Base-by-base conservation (phyloP, 2,797 vertebrate genomes). In the Pipistrellus pygmaeus region DNA sequence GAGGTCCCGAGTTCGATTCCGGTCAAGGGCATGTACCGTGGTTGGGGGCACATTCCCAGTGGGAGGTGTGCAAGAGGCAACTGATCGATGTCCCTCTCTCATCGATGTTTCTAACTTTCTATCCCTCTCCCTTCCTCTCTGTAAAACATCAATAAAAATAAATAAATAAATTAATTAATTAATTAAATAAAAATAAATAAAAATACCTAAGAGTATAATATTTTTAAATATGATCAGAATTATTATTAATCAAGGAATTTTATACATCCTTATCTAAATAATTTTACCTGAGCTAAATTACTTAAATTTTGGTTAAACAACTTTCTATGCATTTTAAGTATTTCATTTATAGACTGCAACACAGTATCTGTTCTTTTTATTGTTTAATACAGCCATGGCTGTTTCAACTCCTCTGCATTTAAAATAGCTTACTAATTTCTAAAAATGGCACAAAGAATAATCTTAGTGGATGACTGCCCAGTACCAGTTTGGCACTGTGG, bases 371-470 rank as follows among this genome's bases (percentile, higher is more conserved):
- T 93, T 30, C 27, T 91, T 38, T 92, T 88, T 83, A 81, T 87
- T 96, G 71, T 95, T 94, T 87, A 87, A 12, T 68, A 62, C 25
- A 69, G 21, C 13, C 8, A n/a, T 71, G 38, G 23, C 30, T 85
- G 30, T 88, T 85, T 95, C 18, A 69, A 72, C 23, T 85, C 20
- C 57, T 94, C 48, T 68, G 6, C 66, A 72, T 87, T 94, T 96
- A 77, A 89, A 96, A 93, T 94, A 93, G 25, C 35, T 14, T 86
- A 20, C 27, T 89, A 73, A 84, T 94, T 72, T 92, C 92, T 93
- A 90, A 93, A 91, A 93, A 68, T 66, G 73, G 17, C 48, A 72
- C 69, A 92, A 88, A 77, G 51, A 95, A 41, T 4, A 81, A 68
- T 85, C 55, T 82, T 88, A 83, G 77, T 80, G 25, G 44, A 71